Conservation (phyloP, 2,113 vertebrate species). For the Lampris megalopsis region DNA sequence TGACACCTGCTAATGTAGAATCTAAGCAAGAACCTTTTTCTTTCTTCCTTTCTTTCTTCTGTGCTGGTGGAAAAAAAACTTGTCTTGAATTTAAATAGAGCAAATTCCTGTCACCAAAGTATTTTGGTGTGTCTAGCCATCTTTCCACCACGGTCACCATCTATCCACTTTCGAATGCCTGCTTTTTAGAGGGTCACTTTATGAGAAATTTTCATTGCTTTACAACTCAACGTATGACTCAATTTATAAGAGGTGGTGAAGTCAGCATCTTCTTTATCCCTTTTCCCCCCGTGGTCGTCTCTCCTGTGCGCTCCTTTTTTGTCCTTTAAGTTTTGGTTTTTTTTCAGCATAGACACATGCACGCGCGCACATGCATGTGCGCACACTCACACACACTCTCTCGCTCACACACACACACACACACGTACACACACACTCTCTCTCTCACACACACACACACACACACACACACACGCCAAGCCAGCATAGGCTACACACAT, state of each 20-base stretch:
- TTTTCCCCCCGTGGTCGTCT: slow-evolving; percentile 51
- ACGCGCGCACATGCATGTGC: slow-evolving; percentile 15
- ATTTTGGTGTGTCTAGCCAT: slow-evolving; percentile 59
- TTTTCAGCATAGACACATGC: slow-evolving; percentile 22
- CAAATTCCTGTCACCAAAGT: slow-evolving; percentile 55
- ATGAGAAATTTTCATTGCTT: slow-evolving; percentile 84
- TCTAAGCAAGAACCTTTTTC: slow-evolving; percentile 7
- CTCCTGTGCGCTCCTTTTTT: slow-evolving; percentile 63
- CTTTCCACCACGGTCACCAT: slow-evolving; percentile 66
- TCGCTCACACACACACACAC: background rate
- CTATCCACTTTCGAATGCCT: slow-evolving; percentile 47
- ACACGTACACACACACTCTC: background rate
- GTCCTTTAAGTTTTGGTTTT: slow-evolving; percentile 58
- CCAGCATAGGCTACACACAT: slow-evolving; percentile 64
- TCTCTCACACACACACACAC: slow-evolving; percentile 43
- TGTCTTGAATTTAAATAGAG: slow-evolving; percentile 35
- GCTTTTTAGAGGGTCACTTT: slow-evolving; percentile 79
- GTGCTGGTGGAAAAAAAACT: slow-evolving; percentile 21
- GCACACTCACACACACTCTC: slow-evolving; percentile 14
- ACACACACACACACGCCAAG: slow-evolving; percentile 46
- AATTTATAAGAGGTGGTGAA: slow-evolving; percentile 87
- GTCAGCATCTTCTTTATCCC: slow-evolving; percentile 83
- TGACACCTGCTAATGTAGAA: slow-evolving; percentile 65
- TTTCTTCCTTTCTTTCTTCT: background rate
- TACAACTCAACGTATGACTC: slow-evolving; percentile 85